Conservation (phyloP, 2,797 vertebrate species). For the Sandelia bainsii region DNA sequence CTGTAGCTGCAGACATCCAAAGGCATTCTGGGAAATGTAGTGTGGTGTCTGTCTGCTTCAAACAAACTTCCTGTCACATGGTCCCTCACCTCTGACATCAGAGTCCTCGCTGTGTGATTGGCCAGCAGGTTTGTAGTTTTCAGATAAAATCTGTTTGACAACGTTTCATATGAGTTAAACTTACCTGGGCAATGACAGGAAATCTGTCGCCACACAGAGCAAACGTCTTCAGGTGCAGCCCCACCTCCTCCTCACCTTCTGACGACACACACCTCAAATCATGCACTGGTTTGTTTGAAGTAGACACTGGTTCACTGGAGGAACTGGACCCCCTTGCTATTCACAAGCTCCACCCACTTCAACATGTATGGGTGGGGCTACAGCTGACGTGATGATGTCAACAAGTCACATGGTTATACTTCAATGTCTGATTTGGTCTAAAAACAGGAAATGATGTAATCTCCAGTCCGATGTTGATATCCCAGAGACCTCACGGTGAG, state of each 20-base stretch:
- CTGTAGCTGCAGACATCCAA: conserved; percentile 23
- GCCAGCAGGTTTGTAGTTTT: not conserved
- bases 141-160: no score
- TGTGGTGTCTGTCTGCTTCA: conserved; percentile 41
- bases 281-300: conserved; percentile 5
- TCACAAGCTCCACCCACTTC: not conserved
- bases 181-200: no score
- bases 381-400: conserved; percentile 52
- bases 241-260: no score
- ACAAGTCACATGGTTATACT: conserved; percentile 41
- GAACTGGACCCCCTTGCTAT: not conserved
- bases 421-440: conserved; percentile 24
- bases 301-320: not conserved
- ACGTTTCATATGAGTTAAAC: no score
- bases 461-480: conserved; percentile 30
- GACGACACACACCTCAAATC: no score
- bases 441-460: conserved; percentile 37
- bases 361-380: not conserved
- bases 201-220: no score
- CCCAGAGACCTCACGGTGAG: conserved; percentile 33
- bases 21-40: conserved; percentile 66
- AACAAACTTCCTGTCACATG: not conserved
- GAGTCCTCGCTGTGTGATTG: not conserved
- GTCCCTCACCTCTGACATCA: not conserved
- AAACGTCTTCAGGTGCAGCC: no score